Conservation (phyloP, 92 coral and sea anemone species). For the Muricea muricata region DNA sequence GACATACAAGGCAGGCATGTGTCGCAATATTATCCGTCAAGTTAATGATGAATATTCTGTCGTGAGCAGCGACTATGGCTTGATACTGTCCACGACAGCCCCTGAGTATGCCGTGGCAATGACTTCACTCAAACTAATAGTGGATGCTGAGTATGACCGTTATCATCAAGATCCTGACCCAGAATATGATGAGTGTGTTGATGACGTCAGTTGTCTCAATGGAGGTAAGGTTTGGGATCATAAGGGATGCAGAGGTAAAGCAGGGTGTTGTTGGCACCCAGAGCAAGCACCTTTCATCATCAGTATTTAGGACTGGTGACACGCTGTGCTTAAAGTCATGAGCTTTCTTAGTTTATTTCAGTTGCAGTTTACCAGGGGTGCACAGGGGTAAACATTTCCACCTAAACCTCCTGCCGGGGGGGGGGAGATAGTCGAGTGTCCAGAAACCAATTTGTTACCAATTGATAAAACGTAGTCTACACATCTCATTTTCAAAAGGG, state of each 20-base stretch:
- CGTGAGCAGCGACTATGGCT: constrained; percentile 44
- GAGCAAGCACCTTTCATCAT: too few relatives aligned
- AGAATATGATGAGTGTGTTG: constrained; percentile 13
- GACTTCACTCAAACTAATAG: neutral
- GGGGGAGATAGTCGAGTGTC: too few relatives aligned
- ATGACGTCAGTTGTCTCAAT: constrained; percentile 20
- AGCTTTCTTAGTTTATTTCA: too few relatives aligned
- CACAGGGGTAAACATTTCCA: too few relatives aligned
- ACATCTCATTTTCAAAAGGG: too few relatives aligned
- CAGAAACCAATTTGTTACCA: too few relatives aligned
- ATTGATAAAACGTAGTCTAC: too few relatives aligned
- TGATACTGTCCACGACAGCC: constrained; percentile 17
- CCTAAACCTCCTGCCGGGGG: too few relatives aligned
- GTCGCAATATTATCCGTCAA: neutral
- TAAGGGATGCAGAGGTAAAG: too few relatives aligned
- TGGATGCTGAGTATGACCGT: constrained; percentile 22
- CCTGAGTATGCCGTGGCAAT: constrained; percentile 22
- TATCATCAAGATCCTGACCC: constrained; percentile 36
- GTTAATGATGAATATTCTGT: constrained; percentile 16
- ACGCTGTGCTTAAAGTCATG: too few relatives aligned
- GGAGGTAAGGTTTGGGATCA: constrained; percentile 5
- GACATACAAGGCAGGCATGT: constrained; percentile 1
- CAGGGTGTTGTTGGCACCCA: neutral
- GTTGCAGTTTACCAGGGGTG: too few relatives aligned
- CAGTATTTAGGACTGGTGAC: too few relatives aligned